Base-by-base conservation (phyloP, 2,797 vertebrate genomes). In the Adelosebastes latens region DNA sequence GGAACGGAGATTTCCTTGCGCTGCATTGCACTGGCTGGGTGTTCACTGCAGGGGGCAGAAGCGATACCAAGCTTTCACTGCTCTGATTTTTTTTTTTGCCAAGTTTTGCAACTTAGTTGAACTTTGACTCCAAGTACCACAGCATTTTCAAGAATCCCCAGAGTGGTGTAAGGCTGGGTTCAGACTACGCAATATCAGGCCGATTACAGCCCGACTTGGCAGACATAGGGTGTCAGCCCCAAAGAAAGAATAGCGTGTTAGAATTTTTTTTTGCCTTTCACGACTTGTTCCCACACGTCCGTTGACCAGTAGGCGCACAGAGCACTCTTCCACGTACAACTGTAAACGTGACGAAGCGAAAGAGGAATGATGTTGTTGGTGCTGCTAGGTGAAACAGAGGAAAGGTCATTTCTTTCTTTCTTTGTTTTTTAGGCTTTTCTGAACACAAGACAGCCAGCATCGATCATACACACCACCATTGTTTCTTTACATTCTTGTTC, bases 201-300 rank as follows among this genome's bases (percentile, higher is more conserved):
- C 2, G 18, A 32, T 61, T 58, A 61, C 32, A 61, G 59, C 18
- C 29, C 5, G 29, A 61, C 16, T 1, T 31, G 4, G 58, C 58
- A 31, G 58, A 20, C 16, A 7, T 3, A 29, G 27, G 58, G 29
- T 60, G 27, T 29, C 3, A 6, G 42, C 0, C 55, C 24, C 0
- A 46, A 46, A 46, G 42, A 46, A 3, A 46, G 42, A 46, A 6
- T 16, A 18, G 42, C 42, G 18, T 46, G 42, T 42, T 42, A 42
- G 6, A 16, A 42, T 29, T 42, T 13, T 42, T 0, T 42, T 42
- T 16, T 39, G 13, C 36, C 5, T 5, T 39, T 14, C 39, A 16
- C 11, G 53, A 53, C 52, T 53, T 2, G 49, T 22, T 53, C 49
- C 49, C 20, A n/a, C 20, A 53, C 2, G n/a, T 53, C 49, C n/a